Evolutionary conservation across 2,888 invertebrate species (phyloP).

Genomic region (Idaea straminata): DNA sequence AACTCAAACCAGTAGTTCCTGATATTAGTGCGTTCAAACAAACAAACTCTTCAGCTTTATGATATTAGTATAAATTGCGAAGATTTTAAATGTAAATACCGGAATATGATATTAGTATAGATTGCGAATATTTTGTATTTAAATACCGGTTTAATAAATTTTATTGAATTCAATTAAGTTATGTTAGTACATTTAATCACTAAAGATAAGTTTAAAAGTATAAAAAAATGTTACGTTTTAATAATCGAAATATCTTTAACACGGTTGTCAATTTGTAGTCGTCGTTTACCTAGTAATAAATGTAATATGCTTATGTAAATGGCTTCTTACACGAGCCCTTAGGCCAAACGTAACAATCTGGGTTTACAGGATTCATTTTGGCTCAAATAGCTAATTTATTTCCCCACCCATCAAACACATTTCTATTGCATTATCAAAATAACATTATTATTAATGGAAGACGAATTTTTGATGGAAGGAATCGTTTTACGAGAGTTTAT

Average conservation of each 20-base stretch:
- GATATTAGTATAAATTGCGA: no score
- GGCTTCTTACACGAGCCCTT: slow-evolving; percentile 41
- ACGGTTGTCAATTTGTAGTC: background rate
- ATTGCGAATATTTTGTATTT: no score
- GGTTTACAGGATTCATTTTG: slow-evolving; percentile 67
- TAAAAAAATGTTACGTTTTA: no score
- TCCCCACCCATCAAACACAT: slow-evolving; percentile 50
- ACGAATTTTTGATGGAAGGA: background rate
- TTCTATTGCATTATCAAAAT: slow-evolving; percentile 35
- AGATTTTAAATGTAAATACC: no score
- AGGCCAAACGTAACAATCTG: slow-evolving; percentile 56
- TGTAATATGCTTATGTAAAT: slow-evolving; percentile 29
- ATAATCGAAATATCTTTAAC: background rate
- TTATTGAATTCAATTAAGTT: no score
- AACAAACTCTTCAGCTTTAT: no score
- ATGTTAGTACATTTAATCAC: no score
- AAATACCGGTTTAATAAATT: no score
- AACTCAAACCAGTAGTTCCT: no score
- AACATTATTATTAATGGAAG: background rate
- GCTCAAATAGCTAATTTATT: slow-evolving; percentile 74
- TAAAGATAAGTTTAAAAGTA: no score
- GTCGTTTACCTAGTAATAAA: background rate
- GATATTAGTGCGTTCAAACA: no score
- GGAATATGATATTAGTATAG: no score
- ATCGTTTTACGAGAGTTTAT: background rate